Evolutionary conservation across 1,140 invertebrate genomes (phyloP).

Genomic region (Meloidogyne exigua): DNA sequence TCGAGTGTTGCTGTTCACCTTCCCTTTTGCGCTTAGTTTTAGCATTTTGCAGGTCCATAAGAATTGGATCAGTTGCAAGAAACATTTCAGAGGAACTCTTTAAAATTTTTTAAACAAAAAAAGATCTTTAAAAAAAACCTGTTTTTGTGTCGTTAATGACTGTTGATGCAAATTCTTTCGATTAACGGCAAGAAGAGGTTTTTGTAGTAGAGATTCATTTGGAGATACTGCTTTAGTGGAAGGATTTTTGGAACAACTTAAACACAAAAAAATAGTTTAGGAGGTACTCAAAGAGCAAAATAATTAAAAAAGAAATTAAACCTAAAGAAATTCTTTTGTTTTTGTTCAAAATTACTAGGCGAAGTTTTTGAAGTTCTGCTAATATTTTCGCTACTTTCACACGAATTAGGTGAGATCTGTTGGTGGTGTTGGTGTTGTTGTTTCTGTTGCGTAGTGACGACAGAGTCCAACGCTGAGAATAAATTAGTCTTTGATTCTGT

Average conservation of each 20-base stretch:
- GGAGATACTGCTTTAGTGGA: not conserved
- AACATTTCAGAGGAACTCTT: slow-evolving; percentile 8
- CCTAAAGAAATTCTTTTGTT: not conserved
- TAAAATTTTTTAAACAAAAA: too few species aligned
- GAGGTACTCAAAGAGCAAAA: not conserved
- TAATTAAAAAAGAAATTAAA: not conserved
- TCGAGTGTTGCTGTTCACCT: not conserved
- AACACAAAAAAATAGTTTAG: not conserved
- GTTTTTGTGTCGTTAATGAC: not conserved
- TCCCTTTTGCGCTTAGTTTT: not conserved
- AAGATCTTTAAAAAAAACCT: not conserved
- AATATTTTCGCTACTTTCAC: not conserved
- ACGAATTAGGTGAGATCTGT: not conserved
- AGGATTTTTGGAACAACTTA: not conserved
- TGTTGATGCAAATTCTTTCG: not conserved
- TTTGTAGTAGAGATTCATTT: not conserved
- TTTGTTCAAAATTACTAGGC: not conserved
- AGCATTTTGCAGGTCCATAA: slow-evolving; percentile 34
- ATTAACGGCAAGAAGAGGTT: not conserved
- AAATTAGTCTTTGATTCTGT: not conserved
- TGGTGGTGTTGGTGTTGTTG: not conserved
- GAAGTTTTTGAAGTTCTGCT: not conserved
- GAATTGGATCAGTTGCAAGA: slow-evolving; percentile 36
- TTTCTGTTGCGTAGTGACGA: slow-evolving; percentile 4
- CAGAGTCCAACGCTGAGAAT: not conserved